phyloP scores from a whole-genome alignment of 2,888 invertebrate species.

The Ormia ochracea region DNA sequence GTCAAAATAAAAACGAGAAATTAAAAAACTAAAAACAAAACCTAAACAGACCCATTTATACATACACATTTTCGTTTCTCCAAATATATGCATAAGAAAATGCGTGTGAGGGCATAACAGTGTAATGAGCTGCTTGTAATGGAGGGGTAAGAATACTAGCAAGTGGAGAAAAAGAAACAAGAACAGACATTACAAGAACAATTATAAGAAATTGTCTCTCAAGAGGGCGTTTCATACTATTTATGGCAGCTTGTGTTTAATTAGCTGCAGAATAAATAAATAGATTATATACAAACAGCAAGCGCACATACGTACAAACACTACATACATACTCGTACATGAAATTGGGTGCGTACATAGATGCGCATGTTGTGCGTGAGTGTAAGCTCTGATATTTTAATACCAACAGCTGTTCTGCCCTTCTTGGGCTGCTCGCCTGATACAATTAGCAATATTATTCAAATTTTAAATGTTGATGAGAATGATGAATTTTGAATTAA shows the following conservation, averaged over 20 bases:
- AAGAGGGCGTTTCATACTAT: background rate
- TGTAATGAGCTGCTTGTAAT: background rate
- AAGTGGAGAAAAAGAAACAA: conserved; percentile 12
- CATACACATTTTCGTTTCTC: conserved; percentile 10
- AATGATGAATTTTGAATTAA: background rate
- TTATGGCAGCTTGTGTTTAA: conserved; percentile 31
- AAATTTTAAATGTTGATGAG: conserved; percentile 34
- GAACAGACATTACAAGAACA: conserved; percentile 10
- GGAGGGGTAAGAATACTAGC: background rate
- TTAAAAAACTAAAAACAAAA: conserved; percentile 16
- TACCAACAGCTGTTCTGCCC: background rate
- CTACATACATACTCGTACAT: background rate
- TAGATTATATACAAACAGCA: background rate
- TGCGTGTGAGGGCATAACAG: conserved; percentile 15
- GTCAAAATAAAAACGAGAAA: conserved; percentile 41
- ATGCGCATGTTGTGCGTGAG: conserved; percentile 8
- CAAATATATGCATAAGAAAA: conserved; percentile 24
- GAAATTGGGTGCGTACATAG: too few species aligned
- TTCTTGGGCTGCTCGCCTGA: conserved; percentile 35
- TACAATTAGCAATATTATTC: conserved; percentile 43
- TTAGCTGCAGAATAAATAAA: conserved; percentile 26
- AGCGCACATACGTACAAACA: background rate
- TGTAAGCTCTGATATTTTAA: background rate
- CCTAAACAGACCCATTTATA: too few species aligned
- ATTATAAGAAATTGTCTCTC: conserved; percentile 2